These are phyloP conservation scores for Eudyptes chrysolophus DNA, from an alignment of 2,113 vertebrate species.

Conservation along the genomic window DNA sequence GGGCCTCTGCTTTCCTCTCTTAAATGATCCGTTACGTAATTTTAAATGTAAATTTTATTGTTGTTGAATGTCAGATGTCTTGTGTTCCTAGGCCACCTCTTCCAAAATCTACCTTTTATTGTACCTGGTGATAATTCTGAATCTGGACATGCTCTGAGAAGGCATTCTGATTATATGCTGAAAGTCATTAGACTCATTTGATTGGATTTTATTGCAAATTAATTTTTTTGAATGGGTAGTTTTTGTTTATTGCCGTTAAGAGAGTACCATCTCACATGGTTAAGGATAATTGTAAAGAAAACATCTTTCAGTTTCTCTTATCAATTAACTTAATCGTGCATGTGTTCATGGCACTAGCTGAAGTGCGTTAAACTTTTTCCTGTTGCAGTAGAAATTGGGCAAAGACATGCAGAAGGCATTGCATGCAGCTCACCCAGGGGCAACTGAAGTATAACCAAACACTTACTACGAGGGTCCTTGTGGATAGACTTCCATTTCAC, in stretches of 20 bases:
- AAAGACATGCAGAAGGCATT: background rate
- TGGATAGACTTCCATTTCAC: background rate
- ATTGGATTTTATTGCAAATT: background rate
- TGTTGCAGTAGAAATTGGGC: background rate
- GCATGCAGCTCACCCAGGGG: background rate
- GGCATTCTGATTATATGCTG: background rate
- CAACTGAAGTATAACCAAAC: background rate
- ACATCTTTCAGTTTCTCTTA: background rate
- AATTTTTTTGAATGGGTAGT: background rate
- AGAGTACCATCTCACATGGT: background rate
- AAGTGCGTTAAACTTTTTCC: background rate
- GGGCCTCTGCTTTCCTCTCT: background rate
- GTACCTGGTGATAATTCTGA: background rate
- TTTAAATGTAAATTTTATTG: background rate
- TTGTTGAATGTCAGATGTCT: background rate
- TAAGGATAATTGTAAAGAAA: background rate
- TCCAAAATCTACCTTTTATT: background rate
- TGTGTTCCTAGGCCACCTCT: background rate
- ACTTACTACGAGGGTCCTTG: background rate
- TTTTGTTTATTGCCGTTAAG: background rate
- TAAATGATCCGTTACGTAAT: background rate
- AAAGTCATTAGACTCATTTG: background rate
- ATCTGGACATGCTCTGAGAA: constrained; percentile 15
- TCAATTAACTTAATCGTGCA: background rate
- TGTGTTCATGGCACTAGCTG: background rate